A percentile compares a stretch with the other conserved stretches of the same genome.
phyloP scores from a whole-genome alignment of 2,888 invertebrate genomes.

The Calliopum simillimum region DNA sequence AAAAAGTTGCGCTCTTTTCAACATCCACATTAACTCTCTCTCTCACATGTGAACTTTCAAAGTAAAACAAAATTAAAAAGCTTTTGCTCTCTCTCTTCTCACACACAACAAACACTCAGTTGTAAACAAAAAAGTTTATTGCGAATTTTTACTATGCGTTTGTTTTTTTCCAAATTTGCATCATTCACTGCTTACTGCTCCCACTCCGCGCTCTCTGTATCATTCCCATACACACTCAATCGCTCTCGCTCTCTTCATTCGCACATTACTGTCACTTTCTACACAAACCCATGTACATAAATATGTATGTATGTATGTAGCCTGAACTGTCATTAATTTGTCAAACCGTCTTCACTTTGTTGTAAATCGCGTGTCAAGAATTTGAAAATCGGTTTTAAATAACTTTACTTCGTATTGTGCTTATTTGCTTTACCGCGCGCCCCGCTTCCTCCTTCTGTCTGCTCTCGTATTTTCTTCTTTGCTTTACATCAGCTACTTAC shows the following conservation, averaged over 20 bases:
- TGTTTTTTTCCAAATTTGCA: background rate
- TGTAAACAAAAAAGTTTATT: background rate
- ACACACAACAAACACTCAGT: background rate
- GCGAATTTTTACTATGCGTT: background rate
- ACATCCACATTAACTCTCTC: background rate
- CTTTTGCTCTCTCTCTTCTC: background rate
- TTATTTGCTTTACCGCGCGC: background rate
- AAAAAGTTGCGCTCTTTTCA: too few species aligned
- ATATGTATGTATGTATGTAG: too few species aligned
- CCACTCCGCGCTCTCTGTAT: background rate
- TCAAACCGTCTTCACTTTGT: constrained; percentile 1
- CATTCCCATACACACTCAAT: background rate
- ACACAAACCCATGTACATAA: background rate
- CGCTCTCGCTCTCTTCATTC: background rate
- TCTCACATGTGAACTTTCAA: background rate
- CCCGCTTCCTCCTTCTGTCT: too few species aligned
- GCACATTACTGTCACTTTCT: background rate
- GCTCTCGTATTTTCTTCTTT: too few species aligned
- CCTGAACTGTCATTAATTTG: constrained; percentile 21
- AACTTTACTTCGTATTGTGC: constrained; percentile 2
- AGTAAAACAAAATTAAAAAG: background rate
- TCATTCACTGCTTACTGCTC: background rate
- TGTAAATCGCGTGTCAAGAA: background rate
- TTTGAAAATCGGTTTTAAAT: constrained; percentile 3
- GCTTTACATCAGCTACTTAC: too few species aligned